A percentile compares a stretch with the other conserved stretches of the same genome.
phyloP scores from a whole-genome alignment of 2,113 vertebrate species.

The Pseudopodoces humilis region DNA sequence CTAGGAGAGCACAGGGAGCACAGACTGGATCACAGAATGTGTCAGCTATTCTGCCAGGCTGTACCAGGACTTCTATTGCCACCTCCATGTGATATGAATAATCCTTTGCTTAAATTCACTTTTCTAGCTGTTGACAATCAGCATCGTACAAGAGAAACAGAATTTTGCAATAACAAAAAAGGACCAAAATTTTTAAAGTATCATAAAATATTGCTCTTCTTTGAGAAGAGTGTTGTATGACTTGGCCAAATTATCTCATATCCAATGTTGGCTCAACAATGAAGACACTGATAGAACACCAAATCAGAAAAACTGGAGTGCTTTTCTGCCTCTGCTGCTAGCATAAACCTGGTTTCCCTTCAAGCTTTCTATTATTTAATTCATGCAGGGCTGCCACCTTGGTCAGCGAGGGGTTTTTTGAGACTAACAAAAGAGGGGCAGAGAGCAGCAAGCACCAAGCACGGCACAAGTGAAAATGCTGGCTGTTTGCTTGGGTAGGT shows the following conservation, averaged over 20 bases:
- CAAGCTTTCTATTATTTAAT: neutral
- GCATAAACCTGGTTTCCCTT: neutral
- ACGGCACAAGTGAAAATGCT: neutral
- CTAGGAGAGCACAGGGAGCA: neutral
- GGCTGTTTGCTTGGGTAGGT: neutral
- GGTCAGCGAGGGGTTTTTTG: neutral
- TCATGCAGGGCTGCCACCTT: neutral
- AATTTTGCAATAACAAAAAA: neutral
- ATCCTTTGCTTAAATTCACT: neutral
- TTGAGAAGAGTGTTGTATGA: neutral
- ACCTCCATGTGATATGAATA: neutral
- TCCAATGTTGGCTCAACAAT: neutral
- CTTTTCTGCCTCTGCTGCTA: neutral
- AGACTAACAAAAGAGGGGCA: neutral
- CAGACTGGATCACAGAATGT: neutral
- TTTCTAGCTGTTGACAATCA: neutral
- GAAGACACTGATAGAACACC: neutral
- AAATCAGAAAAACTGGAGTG: neutral
- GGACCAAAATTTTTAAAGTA: neutral
- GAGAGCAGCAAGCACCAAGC: neutral
- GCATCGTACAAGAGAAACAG: neutral
- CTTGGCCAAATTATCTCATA: neutral
- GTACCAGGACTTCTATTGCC: neutral
- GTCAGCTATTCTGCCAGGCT: neutral
- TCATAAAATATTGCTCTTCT: neutral